These are phyloP conservation scores for Idaea aversata DNA, from an alignment of 2,888 invertebrate genomes.

Conservation along the genomic window DNA sequence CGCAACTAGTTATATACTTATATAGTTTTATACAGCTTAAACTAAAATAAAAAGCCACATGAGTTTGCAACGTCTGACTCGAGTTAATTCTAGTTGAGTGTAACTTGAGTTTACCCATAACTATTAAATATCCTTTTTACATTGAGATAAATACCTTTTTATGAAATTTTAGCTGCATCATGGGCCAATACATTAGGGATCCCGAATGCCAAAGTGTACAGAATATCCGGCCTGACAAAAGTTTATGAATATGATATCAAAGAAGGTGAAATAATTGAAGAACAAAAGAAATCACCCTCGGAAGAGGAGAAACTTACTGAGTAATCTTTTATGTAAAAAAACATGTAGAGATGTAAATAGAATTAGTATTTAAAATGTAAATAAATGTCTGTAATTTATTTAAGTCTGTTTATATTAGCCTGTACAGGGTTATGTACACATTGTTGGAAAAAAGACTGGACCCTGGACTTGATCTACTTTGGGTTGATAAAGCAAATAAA, in stretches of 20 bases:
- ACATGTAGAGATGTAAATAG: constrained; percentile 4
- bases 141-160: constrained; percentile 10
- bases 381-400: constrained; percentile 25
- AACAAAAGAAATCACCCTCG: constrained; percentile 22
- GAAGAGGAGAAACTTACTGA: constrained; percentile 26
- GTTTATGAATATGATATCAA: constrained; percentile 73
- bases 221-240: constrained; percentile 73
- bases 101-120: too few relatives aligned
- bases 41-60: too few relatives aligned
- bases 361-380: constrained; percentile 22
- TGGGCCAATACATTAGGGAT: constrained; percentile 80
- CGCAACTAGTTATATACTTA: too few relatives aligned
- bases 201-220: constrained; percentile 78
- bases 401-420: constrained; percentile 17
- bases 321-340: constrained; percentile 19
- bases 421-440: neutral
- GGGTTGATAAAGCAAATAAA: neutral
- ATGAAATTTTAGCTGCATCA: constrained; percentile 75
- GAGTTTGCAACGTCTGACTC: too few relatives aligned
- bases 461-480: too few relatives aligned
- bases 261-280: constrained; percentile 53
- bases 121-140: neutral
- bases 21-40: too few relatives aligned
- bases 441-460: neutral
- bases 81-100: too few relatives aligned